A percentile compares a stretch with the other conserved stretches of the same genome.
Conservation (phyloP, 2,888 invertebrate species). For the Eumerus sabulonum region DNA sequence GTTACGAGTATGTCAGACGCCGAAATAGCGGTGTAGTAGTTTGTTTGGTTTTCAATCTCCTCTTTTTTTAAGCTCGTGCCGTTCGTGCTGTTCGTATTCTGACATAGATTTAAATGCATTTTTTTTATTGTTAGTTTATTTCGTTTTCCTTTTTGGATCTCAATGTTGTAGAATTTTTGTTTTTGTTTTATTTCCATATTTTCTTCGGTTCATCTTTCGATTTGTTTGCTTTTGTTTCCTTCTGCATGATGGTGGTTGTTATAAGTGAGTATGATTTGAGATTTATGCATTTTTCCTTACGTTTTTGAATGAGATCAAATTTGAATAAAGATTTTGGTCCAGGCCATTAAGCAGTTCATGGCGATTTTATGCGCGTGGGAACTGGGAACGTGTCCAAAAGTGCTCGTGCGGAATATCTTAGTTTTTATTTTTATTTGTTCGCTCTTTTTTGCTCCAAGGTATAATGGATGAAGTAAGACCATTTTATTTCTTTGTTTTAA, state of each 20-base stretch:
- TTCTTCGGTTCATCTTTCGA: background rate
- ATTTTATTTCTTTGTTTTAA: too few species aligned
- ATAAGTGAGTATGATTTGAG: too few species aligned
- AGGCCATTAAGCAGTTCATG: conserved; percentile 25
- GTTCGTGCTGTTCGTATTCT: conserved; percentile 58
- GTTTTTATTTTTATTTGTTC: too few species aligned
- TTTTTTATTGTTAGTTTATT: too few species aligned
- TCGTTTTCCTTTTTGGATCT: conserved; percentile 11
- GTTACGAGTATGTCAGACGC: background rate
- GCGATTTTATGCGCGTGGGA: conserved; percentile 27
- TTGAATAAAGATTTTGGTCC: conserved; percentile 30
- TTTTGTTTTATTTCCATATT: background rate
- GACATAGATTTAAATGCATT: conserved; percentile 61
- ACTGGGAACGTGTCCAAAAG: background rate
- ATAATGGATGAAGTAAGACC: too few species aligned
- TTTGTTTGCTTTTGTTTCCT: conserved; percentile 17
- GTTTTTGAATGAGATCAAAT: conserved; percentile 9
- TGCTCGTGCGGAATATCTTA: too few species aligned
- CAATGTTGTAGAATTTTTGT: background rate
- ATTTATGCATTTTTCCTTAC: background rate
- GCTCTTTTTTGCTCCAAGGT: too few species aligned
- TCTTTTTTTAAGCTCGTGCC: conserved; percentile 23
- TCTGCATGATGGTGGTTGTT: conserved; percentile 36
- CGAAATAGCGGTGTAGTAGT: conserved; percentile 4
- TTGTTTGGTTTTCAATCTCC: conserved; percentile 60